Conservation (phyloP, 2,888 invertebrate genomes). For the Stenotaenia linearis region DNA sequence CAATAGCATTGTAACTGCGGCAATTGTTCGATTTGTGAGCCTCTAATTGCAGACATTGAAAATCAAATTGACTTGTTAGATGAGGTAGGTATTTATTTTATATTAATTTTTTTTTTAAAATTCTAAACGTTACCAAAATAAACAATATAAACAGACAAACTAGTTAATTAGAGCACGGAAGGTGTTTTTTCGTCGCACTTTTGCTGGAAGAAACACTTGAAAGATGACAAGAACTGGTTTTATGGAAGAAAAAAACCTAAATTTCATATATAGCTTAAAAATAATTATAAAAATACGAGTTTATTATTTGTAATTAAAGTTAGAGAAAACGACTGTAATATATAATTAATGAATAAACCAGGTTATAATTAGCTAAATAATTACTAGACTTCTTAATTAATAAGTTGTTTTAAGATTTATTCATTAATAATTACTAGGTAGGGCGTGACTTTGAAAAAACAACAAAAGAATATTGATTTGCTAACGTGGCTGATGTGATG, state of each 20-base stretch:
- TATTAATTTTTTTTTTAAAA: not conserved
- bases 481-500: not conserved
- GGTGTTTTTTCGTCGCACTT: too few relatives aligned
- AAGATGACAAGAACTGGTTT: too few relatives aligned
- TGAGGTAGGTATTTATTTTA: conserved; percentile 33
- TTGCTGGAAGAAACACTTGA: too few relatives aligned
- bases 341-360: too few relatives aligned
- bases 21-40: conserved; percentile 29
- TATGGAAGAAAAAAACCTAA: too few relatives aligned
- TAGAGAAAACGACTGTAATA: too few relatives aligned
- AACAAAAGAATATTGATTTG: not conserved
- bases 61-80: conserved; percentile 33
- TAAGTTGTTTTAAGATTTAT: not conserved
- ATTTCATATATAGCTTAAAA: too few relatives aligned
- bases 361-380: too few relatives aligned
- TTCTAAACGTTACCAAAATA: not conserved
- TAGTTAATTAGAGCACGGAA: too few relatives aligned
- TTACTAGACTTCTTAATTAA: not conserved
- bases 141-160: too few relatives aligned
- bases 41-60: conserved; percentile 30
- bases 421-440: not conserved
- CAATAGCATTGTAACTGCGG: conserved; percentile 32
- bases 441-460: not conserved
- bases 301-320: not conserved
- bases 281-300: not conserved